Evolutionary conservation across 1,140 invertebrate genomes (phyloP), one percentile per base, ranked within the genome.

Genomic region (Drusus annulatus): DNA sequence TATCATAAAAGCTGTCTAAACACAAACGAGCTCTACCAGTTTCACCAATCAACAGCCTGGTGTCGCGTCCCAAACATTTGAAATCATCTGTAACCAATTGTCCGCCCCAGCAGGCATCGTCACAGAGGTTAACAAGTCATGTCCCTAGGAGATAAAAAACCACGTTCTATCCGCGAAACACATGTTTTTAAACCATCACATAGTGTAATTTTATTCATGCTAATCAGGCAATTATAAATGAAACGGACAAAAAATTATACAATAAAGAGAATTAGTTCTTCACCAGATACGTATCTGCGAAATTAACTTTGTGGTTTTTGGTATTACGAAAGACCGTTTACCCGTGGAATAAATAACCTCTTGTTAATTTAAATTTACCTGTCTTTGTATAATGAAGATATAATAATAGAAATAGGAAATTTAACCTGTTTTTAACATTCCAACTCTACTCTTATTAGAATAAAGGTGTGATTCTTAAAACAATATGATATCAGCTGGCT

Each of bases 271-370:
- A 15, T 65, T 65, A 2, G 25, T 65, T 31, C 62, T 23, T 21
- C 56, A 2, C 17, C 23, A n/a, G 62, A 65, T 65, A 65, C 8
- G 1, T 13, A 65, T 65, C 62, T 65, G 13, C 16, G 25, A 16
- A 65, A 65, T 13, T 45, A 45, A 45, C 0, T 45, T 45, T 13
- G 36, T 45, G 62, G 28, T 65, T 25, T 65, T 28, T 16, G 16
- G 28, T 60, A 60, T 60, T 65, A 25, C 21, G 62, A 65, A 65
- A 65, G 62, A 65, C 7, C 23, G 62, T 28, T 31, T 28, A 65
- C 25, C 7, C 15, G 7, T 65, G 13, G 62, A 65, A 65, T 65
- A 65, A 65, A 65, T 65, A 28, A 65, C 62, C 28, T 25, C 62
- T 65, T 31, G 28, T 65, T 65, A 65, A 65, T 31, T 65, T 65